Evolutionary conservation across 2,888 invertebrate genomes (phyloP), one percentile per base, ranked within the genome.

Genomic region (Coecobrya sp.): DNA sequence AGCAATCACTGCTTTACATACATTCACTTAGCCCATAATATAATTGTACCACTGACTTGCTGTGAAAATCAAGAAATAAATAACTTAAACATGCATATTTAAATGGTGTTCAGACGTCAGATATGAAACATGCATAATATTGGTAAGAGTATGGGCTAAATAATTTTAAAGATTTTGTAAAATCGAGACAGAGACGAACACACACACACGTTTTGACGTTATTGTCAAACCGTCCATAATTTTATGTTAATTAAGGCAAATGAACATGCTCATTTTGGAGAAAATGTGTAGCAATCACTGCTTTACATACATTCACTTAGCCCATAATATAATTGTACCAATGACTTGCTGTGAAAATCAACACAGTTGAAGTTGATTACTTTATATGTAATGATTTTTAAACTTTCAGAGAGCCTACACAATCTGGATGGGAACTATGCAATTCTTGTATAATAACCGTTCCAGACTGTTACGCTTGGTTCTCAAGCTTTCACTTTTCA

Each of bases 161-260:
- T 5, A 1, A 7, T 36, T 19, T 0, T n/a, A 70, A 8, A 19
- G 42, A 13, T 8, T 73, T 42, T 42, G 19, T 45, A 65, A 65
- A 70, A 36, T n/a, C 0, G 68, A 70, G 36, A 73, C 30, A 16
- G 36, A 42, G 42, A 45, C 19, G 36, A 22, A 16, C 73, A 73
- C 73, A 19, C 73, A 19, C 42, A 45, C 45, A 73, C 73, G 25
- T 68, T 68, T 11, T 73, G 36, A 73, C 42, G 73, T 73, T 73
- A 42, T 73, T 73, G 42, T 19, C 73, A 36, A 73, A 36, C 42
- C 36, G 19, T 42, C 73, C 73, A 73, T 73, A 73, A 73, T 73
- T 73, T 73, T 22, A 73, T 42, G 73, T 8, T 73, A 73, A 73
- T 73, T 73, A 42, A 36, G 36, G 42, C 19, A 73, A 73, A 73